Evolutionary conservation across 2,113 vertebrate genomes (phyloP), one percentile per base, ranked within the genome.

Genomic region (Romanogobio albipinnatus): DNA sequence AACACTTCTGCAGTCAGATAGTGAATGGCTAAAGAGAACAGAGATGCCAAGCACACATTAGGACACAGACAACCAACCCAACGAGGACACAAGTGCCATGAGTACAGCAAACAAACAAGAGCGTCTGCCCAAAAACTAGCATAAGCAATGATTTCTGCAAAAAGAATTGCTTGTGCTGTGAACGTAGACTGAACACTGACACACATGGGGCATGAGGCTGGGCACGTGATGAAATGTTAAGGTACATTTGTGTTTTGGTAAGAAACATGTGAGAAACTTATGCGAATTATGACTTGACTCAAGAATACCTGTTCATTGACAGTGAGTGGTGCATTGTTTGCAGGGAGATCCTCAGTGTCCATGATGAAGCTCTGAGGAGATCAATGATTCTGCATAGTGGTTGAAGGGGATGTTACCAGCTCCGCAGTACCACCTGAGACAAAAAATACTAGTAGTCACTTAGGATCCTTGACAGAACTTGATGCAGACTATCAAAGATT

Each of bases 241-340:
- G 14, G 33, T 43, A 78, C 36, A 62, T n/a, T 15, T 43, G 29
- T 77, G 77, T 47, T 47, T 29, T 62, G 43, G 70, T 74, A 59
- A 47, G 17, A 8, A 51, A 51, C 49, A 51, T 33, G 43, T 8
- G 39, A 76, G 43, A 71, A 45, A 33, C 6, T 13, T 33, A 24
- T 51, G 45, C 17, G 26, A 39, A 9, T 61, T 59, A 82, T 76
- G 45, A 26, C 8, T 49, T 70, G 33, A 62, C 43, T 76, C 81
- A 76, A 45, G 43, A 77, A 89, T 96, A 99, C 97, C 96, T 99
- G 97, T 91, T 99, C 97, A 14, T 98, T 98, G 90, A 98, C 95
- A 33, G 95, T 97, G 85, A 97, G 96, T 14, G 96, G 92, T 10
- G 94, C 94, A 89, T 96, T 95, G 86, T 95, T 94, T 86, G 92